phyloP scores from a whole-genome alignment of 2,797 vertebrate genomes.

The Bradypus variegatus region DNA sequence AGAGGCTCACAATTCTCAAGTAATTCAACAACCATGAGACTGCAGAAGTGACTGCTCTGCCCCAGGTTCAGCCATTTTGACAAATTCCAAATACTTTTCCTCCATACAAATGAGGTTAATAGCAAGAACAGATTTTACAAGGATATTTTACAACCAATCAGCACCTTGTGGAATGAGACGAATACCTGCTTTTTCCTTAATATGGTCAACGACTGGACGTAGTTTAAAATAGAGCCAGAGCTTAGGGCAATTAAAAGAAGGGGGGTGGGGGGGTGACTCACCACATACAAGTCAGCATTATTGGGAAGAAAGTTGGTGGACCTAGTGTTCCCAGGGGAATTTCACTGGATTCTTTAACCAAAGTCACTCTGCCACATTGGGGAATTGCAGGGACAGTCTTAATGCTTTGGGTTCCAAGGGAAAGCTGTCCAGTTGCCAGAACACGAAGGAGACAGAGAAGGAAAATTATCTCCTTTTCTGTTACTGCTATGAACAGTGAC shows the following conservation, averaged over 20 bases:
- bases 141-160: constrained; percentile 59
- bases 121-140: constrained; percentile 58
- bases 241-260: constrained; percentile 10
- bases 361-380: constrained; percentile 39
- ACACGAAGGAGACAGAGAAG: not conserved
- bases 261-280: not conserved
- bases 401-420: constrained; percentile 51
- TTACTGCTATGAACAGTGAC: not conserved
- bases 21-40: constrained; percentile 16
- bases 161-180: constrained; percentile 48
- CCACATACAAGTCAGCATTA: not conserved
- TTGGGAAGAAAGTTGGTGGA: not conserved
- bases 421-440: constrained; percentile 53
- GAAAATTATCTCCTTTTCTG: constrained; percentile 35
- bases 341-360: constrained; percentile 34
- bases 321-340: not conserved
- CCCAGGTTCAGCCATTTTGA: not conserved
- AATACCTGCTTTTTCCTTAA: constrained; percentile 55
- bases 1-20: constrained; percentile 3
- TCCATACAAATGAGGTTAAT: constrained; percentile 48
- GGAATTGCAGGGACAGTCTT: constrained; percentile 46
- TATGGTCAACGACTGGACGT: constrained; percentile 25
- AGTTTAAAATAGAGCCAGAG: constrained; percentile 45
- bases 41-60: constrained; percentile 1
- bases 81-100: constrained; percentile 46